Evolutionary conservation across 1,140 invertebrate genomes (phyloP), one percentile per base, ranked within the genome.

Genomic region (Potamilus streckersoni): DNA sequence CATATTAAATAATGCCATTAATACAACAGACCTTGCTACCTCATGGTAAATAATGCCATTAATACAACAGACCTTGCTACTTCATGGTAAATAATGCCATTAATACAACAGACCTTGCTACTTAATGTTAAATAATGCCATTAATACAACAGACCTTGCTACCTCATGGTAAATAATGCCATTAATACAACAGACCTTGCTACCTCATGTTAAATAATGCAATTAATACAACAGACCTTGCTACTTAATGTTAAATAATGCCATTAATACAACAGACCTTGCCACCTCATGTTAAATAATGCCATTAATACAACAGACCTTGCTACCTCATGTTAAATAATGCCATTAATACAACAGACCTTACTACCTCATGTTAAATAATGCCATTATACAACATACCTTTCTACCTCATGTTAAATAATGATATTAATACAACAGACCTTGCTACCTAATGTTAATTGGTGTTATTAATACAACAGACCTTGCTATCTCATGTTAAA

Each of bases 41-140:
- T 31, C 27, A 31, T 31, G 27, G 2, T 31, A 31, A 23, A 23
- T 2, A 23, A 2, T 23, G 23, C 2, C 0, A 23, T 23, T 23
- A 49, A 49, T 49, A 49, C 38, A 49, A 8, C 4, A 8, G 38
- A 49, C 38, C 19, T 38, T 23, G 65, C 73, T 84, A 92, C 90
- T 90, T 91, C 97, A 99, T 99, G 87, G 99, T 99, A 85, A 98
- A 99, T 5, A 97, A 97, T 23, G 97, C 97, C 98, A 99, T 99
- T 75, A 99, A 58, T 49, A 31, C 27, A 31, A 31, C 27, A 31
- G 27, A 31, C 27, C 19, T 38, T 23, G 65, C 73, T 84, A 92
- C 90, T 90, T 91, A 97, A 99, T 99, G 87, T 99, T 99, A 85
- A 98, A 99, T 6, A 97, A 97, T 23, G 97, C 97, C 98, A 99